Base-by-base conservation (phyloP, 2,888 invertebrate genomes). In the Phortica okadai region DNA sequence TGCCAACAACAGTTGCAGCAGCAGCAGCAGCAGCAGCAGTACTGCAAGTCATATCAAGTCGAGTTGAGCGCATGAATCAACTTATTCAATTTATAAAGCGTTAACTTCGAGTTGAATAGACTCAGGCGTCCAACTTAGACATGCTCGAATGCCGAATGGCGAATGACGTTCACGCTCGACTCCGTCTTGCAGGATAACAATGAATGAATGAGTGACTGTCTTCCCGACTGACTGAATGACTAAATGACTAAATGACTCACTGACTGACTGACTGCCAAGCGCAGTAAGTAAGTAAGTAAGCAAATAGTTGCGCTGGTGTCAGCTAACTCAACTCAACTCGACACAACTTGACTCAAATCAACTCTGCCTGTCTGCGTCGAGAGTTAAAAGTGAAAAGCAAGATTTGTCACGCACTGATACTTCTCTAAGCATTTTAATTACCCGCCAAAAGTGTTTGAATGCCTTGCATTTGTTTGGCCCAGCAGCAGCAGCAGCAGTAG, bases 371-470 rank as follows among this genome's bases (percentile, higher is more conserved):
- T 11, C 50, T 50, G 50, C 50, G 14, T 62, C 25, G 10, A 62
- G 81, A 86, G 82, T 84, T 85, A 85, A 89, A 89, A 89, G 89
- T 89, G 86, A 89, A 88, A 88, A 89, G 87, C 84, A 84, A 87
- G 89, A 88, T 88, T 88, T 89, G 89, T 87, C 83, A 88, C 87
- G 88, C 89, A 84, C 89, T 87, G 89, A 87, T 89, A 88, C 88
- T 88, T 84, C 87, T 88, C 82, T 84, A 87, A 89, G 86, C 87
- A 83, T 88, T 88, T 88, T 88, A 88, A 88, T 88, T 88, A 89
- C 89, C 89, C 87, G 84, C 84, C 82, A 82, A 88, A 83, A 77
- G 75, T 73, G 42, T 33, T 14, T 6, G 62, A 10, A 62, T 21
- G 8, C 62, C 50, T 21, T 21, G 21, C 21, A n/a, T 5, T 56